Percentiles rank a stretch among this genome's conserved stretches.
Conservation (phyloP, 2,797 vertebrate genomes). For the Leptatherina wallacei region DNA sequence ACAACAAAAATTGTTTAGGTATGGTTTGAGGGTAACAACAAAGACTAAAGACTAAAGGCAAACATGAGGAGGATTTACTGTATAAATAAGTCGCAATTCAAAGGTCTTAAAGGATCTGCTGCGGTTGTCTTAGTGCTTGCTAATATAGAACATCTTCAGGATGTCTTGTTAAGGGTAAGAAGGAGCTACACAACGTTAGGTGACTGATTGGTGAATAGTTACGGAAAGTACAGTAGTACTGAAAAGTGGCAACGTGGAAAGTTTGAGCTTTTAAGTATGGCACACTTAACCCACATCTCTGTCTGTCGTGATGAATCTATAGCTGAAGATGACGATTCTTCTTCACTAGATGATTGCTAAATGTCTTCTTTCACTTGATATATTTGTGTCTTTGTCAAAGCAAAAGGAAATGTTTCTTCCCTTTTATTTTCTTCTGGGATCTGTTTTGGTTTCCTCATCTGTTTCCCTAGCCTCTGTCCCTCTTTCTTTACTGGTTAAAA, state of each 20-base stretch:
- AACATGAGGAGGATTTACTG: neutral
- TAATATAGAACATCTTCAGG: neutral
- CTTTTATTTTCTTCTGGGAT: neutral
- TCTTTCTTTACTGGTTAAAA: constrained; percentile 8
- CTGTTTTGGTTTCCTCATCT: neutral
- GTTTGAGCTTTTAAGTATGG: neutral
- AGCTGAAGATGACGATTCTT: constrained; percentile 1
- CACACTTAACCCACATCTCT: neutral
- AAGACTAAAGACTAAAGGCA: neutral
- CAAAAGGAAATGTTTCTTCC: constrained; percentile 13
- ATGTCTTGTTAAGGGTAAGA: neutral
- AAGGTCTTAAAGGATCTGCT: neutral
- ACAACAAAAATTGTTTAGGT: neutral
- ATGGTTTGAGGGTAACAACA: neutral
- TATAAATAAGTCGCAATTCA: neutral
- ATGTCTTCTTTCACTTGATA: neutral
- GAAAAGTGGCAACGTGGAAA: too few relatives aligned
- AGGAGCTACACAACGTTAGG: too few relatives aligned
- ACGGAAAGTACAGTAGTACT: too few relatives aligned
- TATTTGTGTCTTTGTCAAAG: constrained; percentile 24
- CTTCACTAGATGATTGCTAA: constrained; percentile 3
- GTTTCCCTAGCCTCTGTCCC: neutral
- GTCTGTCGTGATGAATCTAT: constrained; percentile 6
- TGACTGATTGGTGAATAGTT: too few relatives aligned
- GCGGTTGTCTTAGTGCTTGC: too few relatives aligned